Conservation (phyloP, 2,113 vertebrate genomes). For the Morphnarchus princeps region DNA sequence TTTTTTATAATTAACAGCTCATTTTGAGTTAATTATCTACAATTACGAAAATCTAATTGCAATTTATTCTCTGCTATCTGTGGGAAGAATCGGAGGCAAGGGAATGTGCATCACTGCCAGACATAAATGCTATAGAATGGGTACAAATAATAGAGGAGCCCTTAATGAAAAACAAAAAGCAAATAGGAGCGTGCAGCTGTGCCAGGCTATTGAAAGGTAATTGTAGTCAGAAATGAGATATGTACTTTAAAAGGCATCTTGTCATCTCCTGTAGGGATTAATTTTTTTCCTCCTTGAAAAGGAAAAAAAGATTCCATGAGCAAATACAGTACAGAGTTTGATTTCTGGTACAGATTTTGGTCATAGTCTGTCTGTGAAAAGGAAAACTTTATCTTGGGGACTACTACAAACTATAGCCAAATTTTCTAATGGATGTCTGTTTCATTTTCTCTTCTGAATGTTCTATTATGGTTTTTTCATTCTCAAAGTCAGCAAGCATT, state of each 20-base stretch:
- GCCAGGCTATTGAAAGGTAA: constrained; percentile 64
- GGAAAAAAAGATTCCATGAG: neutral
- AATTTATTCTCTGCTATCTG: constrained; percentile 77
- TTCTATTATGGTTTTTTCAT: neutral
- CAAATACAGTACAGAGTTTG: neutral
- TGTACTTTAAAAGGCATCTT: constrained; percentile 58
- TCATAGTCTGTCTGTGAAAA: neutral
- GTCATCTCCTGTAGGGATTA: constrained; percentile 58
- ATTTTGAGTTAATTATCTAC: constrained; percentile 80
- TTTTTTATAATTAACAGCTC: constrained; percentile 78
- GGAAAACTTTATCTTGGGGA: neutral
- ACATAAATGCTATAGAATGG: constrained; percentile 60
- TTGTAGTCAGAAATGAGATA: constrained; percentile 66
- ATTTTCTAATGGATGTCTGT: neutral
- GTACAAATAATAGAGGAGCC: constrained; percentile 62
- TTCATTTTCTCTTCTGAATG: neutral
- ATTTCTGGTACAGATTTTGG: constrained; percentile 2
- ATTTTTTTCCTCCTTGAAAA: constrained; percentile 33
- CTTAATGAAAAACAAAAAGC: constrained; percentile 70
- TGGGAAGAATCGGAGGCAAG: constrained; percentile 68
- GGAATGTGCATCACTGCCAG: constrained; percentile 61
- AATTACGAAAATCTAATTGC: constrained; percentile 79
- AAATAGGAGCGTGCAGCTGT: constrained; percentile 64
- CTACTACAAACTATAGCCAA: neutral
- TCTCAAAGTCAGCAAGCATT: neutral